These are phyloP conservation scores for Ectemnius lituratus DNA, from an alignment of 2,888 invertebrate species.

Conservation along the genomic window DNA sequence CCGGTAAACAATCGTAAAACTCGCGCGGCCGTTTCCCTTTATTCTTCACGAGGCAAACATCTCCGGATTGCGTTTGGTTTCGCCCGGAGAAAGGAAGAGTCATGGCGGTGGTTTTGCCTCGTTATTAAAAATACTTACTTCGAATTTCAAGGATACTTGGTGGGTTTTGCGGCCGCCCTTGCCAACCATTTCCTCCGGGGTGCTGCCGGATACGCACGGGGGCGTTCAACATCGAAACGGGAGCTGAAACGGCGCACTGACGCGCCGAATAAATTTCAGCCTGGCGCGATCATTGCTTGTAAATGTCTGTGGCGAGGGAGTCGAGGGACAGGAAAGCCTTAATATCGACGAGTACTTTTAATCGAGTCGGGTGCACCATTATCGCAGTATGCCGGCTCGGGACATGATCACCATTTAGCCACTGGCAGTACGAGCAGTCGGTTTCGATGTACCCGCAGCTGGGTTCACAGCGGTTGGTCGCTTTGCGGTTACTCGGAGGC, in stretches of 20 bases:
- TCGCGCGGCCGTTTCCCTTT: slow-evolving; percentile 46
- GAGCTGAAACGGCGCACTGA: slow-evolving; percentile 9
- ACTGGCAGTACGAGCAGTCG: slow-evolving; percentile 42
- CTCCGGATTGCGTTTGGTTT: slow-evolving; percentile 37
- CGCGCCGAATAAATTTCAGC: not conserved
- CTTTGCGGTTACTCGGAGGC: slow-evolving; percentile 45
- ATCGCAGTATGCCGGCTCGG: slow-evolving; percentile 31
- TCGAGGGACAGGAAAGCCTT: slow-evolving; percentile 50
- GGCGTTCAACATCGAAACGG: not conserved
- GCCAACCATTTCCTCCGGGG: too few species aligned
- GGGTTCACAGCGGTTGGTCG: slow-evolving; percentile 51
- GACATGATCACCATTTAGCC: slow-evolving; percentile 51
- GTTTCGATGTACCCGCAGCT: slow-evolving; percentile 53
- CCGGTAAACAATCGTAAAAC: slow-evolving; percentile 60
- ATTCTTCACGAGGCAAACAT: slow-evolving; percentile 45
- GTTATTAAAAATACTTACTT: slow-evolving; percentile 55
- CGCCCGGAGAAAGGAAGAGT: not conserved
- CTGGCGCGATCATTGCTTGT: slow-evolving; percentile 29
- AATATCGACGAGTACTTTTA: slow-evolving; percentile 53
- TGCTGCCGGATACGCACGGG: not conserved
- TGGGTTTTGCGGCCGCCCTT: not conserved
- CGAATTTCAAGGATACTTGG: slow-evolving; percentile 29
- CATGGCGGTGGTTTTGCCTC: slow-evolving; percentile 5
- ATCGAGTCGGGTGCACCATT: slow-evolving; percentile 37
- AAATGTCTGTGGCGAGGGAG: slow-evolving; percentile 24